Conservation (phyloP, 2,113 vertebrate genomes). For the Mesembrinibis cayennensis region DNA sequence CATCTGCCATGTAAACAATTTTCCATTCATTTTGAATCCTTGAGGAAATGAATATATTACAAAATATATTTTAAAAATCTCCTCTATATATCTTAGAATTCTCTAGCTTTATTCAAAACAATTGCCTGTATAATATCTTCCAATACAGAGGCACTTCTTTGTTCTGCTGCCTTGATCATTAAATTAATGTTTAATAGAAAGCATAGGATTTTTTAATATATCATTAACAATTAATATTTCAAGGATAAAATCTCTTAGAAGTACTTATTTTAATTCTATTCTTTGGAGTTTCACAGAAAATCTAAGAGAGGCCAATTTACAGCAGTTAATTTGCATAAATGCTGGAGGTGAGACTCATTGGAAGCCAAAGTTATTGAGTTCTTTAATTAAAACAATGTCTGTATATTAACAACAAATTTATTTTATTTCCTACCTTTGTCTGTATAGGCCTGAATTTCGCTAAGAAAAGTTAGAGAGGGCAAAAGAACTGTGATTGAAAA, state of each 20-base stretch:
- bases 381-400: background rate
- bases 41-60: background rate
- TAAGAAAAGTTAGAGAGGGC: background rate
- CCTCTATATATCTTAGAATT: background rate
- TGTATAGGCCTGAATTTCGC: background rate
- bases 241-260: slow-evolving; percentile 5
- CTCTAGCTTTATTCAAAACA: background rate
- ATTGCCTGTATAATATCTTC: background rate
- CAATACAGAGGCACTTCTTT: background rate
- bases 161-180: background rate
- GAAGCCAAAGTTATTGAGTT: background rate
- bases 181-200: background rate
- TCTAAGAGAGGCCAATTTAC: background rate
- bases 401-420: background rate
- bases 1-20: background rate
- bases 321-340: background rate
- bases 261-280: background rate
- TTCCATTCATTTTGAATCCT: background rate
- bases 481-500: background rate
- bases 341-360: background rate
- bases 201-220: background rate
- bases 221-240: slow-evolving; percentile 15
- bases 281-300: background rate
- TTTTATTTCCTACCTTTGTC: background rate
- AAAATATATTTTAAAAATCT: background rate